Base-by-base conservation (phyloP, 2,888 invertebrate genomes). In the Strigamia transsilvanica region DNA sequence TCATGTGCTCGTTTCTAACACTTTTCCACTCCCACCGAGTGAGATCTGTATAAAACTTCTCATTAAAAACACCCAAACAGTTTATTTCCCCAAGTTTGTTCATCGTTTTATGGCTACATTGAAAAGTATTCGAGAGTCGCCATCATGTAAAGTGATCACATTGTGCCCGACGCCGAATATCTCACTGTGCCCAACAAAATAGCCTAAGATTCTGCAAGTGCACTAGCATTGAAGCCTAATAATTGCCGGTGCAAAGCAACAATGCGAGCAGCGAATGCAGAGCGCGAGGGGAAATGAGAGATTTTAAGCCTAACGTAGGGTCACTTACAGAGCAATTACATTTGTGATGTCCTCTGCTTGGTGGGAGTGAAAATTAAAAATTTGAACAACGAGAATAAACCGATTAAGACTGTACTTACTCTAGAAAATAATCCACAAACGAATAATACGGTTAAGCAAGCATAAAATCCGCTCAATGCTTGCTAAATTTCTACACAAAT, bases 361-460 rank as follows among this genome's bases (percentile, higher is more conserved):
- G 51, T 51, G 15, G 51, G 51, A 51, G 51, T 51, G 77, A 18
- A 23, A 32, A 32, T 32, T 77, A 77, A 77, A 18, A 6, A 21
- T 77, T 23, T 23, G 13, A 32, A 32, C 15, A 10, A 77, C 2
- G 23, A 21, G 77, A 32, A 77, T 77, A 77, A 77, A 77, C 34
- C 23, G 34, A 32, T 77, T 77, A 32, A 1, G 15, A 13, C 66
- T 41, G 23, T 81, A 82, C 83, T 83, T 81, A 83, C 83, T 79
- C 80, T 83, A 83, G 73, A 83, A 83, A 83, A 83, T 78, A 82
- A 79, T 83, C 82, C 83, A 51, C 38, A 82, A 56, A 81, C 21
- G 79, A 83, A 27, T 38, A 81, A 82, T 83, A 38, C 18, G 81
- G 56, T 83, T 82, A 83, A 81, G 80, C 81, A 23, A 46, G 83